Percentiles rank a stretch among this genome's conserved stretches.
These are phyloP conservation scores for Macroramphosus scolopax DNA, from an alignment of 2,797 vertebrate genomes.

Conservation along the genomic window DNA sequence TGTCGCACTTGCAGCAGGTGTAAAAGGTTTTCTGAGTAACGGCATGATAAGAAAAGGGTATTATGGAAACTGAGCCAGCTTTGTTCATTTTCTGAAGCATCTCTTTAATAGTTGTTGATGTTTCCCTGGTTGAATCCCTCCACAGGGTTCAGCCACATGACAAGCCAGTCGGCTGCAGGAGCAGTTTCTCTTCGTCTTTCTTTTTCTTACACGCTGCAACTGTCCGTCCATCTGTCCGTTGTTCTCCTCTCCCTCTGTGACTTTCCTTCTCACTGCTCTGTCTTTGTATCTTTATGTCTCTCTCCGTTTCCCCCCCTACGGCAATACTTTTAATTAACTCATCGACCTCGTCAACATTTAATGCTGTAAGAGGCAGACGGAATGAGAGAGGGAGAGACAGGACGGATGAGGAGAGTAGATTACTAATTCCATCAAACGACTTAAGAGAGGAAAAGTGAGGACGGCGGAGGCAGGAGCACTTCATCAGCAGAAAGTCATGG, in stretches of 20 bases:
- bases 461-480: slow-evolving; percentile 17
- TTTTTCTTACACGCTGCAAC: slow-evolving; percentile 4
- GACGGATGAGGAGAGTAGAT: slow-evolving; percentile 23
- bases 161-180: slow-evolving; percentile 24
- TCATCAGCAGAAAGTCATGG: slow-evolving; percentile 30
- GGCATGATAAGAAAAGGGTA: background rate
- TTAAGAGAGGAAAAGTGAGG: slow-evolving; percentile 23
- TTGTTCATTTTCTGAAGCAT: slow-evolving; percentile 8
- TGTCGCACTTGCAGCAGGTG: background rate
- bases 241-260: slow-evolving; percentile 29
- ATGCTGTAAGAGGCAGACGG: slow-evolving; percentile 43
- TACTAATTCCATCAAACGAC: slow-evolving; percentile 40
- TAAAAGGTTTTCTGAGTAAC: background rate
- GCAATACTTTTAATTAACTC: slow-evolving; percentile 71
- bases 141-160: slow-evolving; percentile 41
- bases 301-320: slow-evolving; percentile 30
- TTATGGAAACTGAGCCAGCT: no score
- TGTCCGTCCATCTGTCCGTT: slow-evolving; percentile 40
- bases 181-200: slow-evolving; percentile 23
- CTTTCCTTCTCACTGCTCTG: slow-evolving; percentile 27
- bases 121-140: slow-evolving; percentile 22
- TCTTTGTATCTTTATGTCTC: slow-evolving; percentile 28
- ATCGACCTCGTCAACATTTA: slow-evolving; percentile 65
- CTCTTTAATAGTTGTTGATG: slow-evolving; percentile 15
- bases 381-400: slow-evolving; percentile 4